phyloP scores from a whole-genome alignment of 2,888 invertebrate genomes.

The Macrophya annulata region DNA sequence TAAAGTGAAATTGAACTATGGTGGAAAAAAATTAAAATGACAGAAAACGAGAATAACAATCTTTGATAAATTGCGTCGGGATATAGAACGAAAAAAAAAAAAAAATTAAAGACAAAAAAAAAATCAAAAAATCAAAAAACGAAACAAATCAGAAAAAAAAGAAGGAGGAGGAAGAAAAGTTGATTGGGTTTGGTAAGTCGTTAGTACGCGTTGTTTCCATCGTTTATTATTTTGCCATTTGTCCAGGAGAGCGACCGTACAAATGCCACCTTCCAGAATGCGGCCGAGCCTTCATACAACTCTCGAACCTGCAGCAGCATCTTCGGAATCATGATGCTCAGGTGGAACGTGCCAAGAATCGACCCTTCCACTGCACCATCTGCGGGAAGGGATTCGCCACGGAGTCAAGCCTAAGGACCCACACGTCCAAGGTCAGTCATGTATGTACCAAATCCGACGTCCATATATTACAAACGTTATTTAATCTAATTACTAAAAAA shows the following conservation, averaged over 20 bases:
- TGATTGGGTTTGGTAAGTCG: conserved; percentile 22
- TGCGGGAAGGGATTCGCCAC: conserved; percentile 98
- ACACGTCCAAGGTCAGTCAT: conserved; percentile 97
- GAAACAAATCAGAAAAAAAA: conserved; percentile 58
- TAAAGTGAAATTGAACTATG: not conserved
- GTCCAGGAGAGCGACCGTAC: conserved; percentile 97
- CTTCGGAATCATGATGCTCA: conserved; percentile 97
- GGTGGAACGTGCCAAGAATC: conserved; percentile 95
- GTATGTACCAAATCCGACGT: conserved; percentile 82
- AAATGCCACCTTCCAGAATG: conserved; percentile 98
- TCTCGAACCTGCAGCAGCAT: conserved; percentile 97
- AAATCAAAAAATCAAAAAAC: conserved; percentile 62
- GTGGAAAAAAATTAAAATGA: not conserved
- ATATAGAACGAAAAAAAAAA: conserved; percentile 75
- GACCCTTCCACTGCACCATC: conserved; percentile 97
- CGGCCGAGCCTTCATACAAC: conserved; percentile 97
- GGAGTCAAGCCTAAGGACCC: conserved; percentile 96
- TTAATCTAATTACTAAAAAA: conserved; percentile 54
- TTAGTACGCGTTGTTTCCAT: conserved; percentile 39
- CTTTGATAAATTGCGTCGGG: not conserved
- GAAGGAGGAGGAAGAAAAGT: conserved; percentile 58
- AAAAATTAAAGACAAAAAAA: conserved; percentile 62
- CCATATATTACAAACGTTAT: conserved; percentile 66
- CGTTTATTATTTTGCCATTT: conserved; percentile 69
- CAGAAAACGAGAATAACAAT: not conserved